A percentile compares a stretch with the other conserved stretches of the same genome.
Conservation (phyloP, 2,797 vertebrate species). For the Parauchenoglanis punctatus region DNA sequence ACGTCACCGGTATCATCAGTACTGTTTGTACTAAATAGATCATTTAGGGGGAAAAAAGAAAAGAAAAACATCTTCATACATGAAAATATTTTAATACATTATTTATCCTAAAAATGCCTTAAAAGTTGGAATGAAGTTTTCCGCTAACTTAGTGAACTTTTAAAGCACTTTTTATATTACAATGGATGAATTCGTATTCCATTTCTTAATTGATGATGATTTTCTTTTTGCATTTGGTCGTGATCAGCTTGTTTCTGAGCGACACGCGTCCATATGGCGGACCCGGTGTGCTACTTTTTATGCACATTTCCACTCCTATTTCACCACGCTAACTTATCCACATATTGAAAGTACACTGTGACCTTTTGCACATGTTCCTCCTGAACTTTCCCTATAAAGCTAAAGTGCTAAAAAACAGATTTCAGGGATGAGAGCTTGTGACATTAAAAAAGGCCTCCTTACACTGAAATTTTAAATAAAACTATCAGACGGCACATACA, state of each 20-base stretch:
- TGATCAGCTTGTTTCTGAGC: not conserved
- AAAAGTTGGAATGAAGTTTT: not conserved
- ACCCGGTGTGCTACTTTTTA: not conserved
- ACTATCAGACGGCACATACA: no score
- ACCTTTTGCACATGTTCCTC: not conserved
- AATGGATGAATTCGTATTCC: not conserved
- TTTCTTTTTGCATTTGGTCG: not conserved
- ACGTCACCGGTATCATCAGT: not conserved
- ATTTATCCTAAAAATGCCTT: not conserved
- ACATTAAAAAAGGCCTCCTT: not conserved
- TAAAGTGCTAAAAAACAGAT: constrained; percentile 9
- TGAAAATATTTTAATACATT: no score
- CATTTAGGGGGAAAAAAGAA: not conserved
- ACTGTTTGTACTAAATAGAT: not conserved
- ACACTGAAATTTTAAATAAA: not conserved
- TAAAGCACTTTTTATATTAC: not conserved
- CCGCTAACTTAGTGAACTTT: not conserved
- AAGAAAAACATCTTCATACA: no score
- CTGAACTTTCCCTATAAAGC: not conserved
- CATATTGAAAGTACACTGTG: not conserved
- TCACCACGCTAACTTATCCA: not conserved
- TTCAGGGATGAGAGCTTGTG: constrained; percentile 22
- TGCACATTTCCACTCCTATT: not conserved
- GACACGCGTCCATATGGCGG: not conserved
- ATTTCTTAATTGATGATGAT: not conserved